Conservation (phyloP, 2,888 invertebrate genomes). For the Lutraria lutraria region DNA sequence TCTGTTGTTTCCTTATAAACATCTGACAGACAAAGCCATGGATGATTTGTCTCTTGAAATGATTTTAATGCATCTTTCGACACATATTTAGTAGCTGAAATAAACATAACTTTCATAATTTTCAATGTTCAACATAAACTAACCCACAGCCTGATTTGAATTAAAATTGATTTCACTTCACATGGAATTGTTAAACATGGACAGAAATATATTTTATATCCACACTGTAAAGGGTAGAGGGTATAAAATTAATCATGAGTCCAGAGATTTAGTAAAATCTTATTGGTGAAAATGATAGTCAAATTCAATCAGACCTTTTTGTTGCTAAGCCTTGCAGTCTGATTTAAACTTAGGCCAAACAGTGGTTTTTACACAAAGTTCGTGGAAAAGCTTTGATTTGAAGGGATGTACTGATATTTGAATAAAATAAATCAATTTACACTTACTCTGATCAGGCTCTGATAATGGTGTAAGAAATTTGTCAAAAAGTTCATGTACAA, state of each 20-base stretch:
- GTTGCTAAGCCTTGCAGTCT: too few relatives aligned
- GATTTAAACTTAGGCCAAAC: too few relatives aligned
- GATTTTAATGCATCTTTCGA: slow-evolving; percentile 96
- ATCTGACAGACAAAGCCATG: slow-evolving; percentile 98
- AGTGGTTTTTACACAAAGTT: background rate
- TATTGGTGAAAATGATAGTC: too few relatives aligned
- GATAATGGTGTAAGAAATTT: slow-evolving; percentile 95
- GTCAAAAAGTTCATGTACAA: slow-evolving; percentile 98
- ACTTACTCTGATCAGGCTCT: slow-evolving; percentile 89
- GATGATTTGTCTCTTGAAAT: slow-evolving; percentile 99
- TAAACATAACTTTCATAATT: background rate
- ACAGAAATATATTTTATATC: too few relatives aligned
- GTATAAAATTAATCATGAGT: too few relatives aligned
- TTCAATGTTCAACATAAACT: too few relatives aligned
- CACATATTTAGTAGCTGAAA: slow-evolving; percentile 41
- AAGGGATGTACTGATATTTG: background rate
- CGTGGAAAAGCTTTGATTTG: background rate
- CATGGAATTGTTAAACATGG: too few relatives aligned
- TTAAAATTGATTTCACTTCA: too few relatives aligned
- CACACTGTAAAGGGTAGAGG: too few relatives aligned
- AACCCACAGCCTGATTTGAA: too few relatives aligned
- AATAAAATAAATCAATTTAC: background rate
- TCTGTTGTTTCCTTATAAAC: slow-evolving; percentile 99
- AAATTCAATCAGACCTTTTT: too few relatives aligned
- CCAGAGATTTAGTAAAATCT: too few relatives aligned